phyloP scores from a whole-genome alignment of 2,888 invertebrate species.

The Phyto melanocephala region DNA sequence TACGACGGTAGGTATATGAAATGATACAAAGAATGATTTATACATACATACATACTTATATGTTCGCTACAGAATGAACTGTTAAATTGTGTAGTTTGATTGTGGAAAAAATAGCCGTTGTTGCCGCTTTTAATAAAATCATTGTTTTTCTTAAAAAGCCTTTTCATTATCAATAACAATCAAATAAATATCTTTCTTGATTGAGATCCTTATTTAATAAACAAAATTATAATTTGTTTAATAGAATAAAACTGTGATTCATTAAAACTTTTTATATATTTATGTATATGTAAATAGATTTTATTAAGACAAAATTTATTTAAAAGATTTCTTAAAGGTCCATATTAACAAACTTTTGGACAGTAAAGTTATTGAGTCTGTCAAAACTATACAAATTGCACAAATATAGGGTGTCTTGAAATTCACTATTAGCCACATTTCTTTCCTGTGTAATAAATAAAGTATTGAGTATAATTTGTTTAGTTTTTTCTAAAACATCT shows the following conservation, averaged over 20 bases:
- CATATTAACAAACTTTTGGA: no score
- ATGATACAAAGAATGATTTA: constrained; percentile 27
- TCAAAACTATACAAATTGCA: no score
- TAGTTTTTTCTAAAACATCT: constrained; percentile 21
- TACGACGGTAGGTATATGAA: neutral
- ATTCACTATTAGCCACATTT: neutral
- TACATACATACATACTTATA: no score
- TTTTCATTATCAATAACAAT: neutral
- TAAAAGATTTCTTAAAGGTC: no score
- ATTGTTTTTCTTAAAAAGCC: neutral
- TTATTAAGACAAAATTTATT: no score
- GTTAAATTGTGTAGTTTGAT: neutral
- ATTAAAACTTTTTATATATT: no score
- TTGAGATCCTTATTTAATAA: no score
- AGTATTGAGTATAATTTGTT: constrained; percentile 41
- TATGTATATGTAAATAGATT: no score
- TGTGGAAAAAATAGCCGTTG: constrained; percentile 17
- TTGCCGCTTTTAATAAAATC: neutral
- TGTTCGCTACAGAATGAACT: constrained; percentile 16
- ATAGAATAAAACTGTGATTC: no score
- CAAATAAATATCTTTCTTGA: no score
- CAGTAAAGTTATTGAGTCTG: no score
- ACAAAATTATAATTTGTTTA: no score
- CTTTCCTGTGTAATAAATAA: neutral
- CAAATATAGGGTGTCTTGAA: neutral